Evolutionary conservation across 2,888 invertebrate genomes (phyloP).

Genomic region (Eueremaeus valkanovi): DNA sequence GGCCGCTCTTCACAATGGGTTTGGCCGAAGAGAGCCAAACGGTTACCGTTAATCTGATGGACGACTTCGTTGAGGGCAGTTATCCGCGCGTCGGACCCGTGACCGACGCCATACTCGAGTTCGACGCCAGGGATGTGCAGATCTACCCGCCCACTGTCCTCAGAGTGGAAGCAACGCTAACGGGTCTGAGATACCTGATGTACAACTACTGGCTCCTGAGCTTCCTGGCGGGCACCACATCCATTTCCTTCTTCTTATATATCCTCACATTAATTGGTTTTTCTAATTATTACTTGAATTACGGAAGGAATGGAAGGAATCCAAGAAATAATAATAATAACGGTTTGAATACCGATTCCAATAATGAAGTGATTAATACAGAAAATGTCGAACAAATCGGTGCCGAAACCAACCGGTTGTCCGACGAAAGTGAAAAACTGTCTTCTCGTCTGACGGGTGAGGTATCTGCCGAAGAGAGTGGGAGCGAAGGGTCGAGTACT

Average conservation of each 20-base stretch:
- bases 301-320: background rate
- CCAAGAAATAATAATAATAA: background rate
- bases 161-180: slow-evolving; percentile 32
- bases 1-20: slow-evolving; percentile 37
- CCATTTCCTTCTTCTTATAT: slow-evolving; percentile 31
- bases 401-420: background rate
- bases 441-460: slow-evolving; percentile 5
- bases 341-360: background rate
- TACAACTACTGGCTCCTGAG: slow-evolving; percentile 36
- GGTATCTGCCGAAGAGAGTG: background rate
- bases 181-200: slow-evolving; percentile 42
- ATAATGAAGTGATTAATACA: background rate
- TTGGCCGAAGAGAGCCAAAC: slow-evolving; percentile 36
- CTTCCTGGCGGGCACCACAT: slow-evolving; percentile 23
- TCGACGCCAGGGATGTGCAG: slow-evolving; percentile 42
- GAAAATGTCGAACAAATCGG: background rate
- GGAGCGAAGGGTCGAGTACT: slow-evolving; percentile 12
- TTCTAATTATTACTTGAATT: background rate
- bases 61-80: slow-evolving; percentile 32
- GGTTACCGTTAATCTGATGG: slow-evolving; percentile 30
- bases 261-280: background rate
- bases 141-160: slow-evolving; percentile 34
- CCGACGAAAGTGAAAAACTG: background rate
- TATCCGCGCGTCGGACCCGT: background rate
- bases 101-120: slow-evolving; percentile 23